Evolutionary conservation across 2,888 invertebrate species (phyloP).

Genomic region (Morpho achilles): DNA sequence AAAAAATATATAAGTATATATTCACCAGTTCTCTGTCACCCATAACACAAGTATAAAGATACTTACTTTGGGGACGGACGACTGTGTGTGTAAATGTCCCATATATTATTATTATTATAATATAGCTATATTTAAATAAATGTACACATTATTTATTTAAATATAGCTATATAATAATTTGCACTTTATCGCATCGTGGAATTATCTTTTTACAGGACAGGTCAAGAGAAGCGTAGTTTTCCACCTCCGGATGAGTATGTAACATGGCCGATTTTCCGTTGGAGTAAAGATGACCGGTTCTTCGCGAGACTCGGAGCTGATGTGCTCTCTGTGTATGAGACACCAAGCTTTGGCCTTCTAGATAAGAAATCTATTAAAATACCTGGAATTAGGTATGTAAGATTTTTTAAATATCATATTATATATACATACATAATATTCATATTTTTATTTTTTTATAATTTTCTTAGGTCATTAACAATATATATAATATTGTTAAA

Average conservation of each 20-base stretch:
- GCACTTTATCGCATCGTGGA: background rate
- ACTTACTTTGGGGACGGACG: no score
- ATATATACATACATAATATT: no score
- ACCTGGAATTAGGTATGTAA: constrained; percentile 82
- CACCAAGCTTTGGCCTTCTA: constrained; percentile 95
- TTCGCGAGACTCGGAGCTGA: constrained; percentile 93
- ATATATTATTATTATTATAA: no score
- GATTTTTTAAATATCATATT: background rate
- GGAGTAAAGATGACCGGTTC: constrained; percentile 97
- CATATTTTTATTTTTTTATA: no score
- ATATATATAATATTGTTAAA: no score
- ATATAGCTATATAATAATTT: background rate
- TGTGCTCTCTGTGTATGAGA: constrained; percentile 95
- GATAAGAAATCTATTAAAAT: constrained; percentile 97
- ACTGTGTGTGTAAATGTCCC: no score
- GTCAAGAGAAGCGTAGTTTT: constrained; percentile 95
- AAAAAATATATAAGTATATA: background rate
- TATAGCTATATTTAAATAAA: no score
- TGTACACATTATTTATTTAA: no score
- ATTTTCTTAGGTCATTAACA: no score
- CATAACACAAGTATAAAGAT: no score
- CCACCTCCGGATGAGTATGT: constrained; percentile 89
- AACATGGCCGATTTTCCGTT: constrained; percentile 96
- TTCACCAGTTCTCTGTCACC: no score
- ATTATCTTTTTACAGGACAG: constrained; percentile 79